These are phyloP conservation scores for Ophiodon elongatus DNA, from an alignment of 2,113 vertebrate species.

Conservation along the genomic window DNA sequence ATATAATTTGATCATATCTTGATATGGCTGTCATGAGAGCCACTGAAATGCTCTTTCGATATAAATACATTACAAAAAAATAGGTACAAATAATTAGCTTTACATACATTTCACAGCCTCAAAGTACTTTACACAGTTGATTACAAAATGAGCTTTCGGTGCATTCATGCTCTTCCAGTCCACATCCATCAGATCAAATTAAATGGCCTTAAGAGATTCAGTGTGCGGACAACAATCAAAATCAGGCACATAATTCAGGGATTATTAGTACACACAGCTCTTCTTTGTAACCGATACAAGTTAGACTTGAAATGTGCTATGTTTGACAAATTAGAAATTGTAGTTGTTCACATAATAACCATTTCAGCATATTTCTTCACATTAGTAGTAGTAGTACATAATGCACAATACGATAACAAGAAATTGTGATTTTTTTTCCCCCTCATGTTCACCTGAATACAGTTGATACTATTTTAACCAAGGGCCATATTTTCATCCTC, in stretches of 20 bases:
- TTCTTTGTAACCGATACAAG: conserved; percentile 28
- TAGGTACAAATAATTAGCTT: conserved; percentile 75
- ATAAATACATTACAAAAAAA: conserved; percentile 80
- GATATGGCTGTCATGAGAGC: conserved; percentile 47
- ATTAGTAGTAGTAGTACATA: not conserved
- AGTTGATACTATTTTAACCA: not conserved
- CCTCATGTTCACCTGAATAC: not conserved
- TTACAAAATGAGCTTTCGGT: conserved; percentile 68
- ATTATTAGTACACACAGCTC: conserved; percentile 54
- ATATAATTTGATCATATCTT: conserved; percentile 55
- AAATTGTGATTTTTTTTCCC: not conserved
- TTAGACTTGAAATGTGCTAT: conserved; percentile 15
- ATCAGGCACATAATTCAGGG: conserved; percentile 79
- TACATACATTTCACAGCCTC: conserved; percentile 50
- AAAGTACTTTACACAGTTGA: conserved; percentile 55
- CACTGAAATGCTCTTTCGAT: conserved; percentile 60
- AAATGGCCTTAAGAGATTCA: conserved; percentile 54
- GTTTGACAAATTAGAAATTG: conserved; percentile 13
- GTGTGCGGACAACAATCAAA: conserved; percentile 58
- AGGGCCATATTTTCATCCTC: not conserved
- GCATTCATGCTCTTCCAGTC: conserved; percentile 51
- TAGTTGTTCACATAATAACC: not conserved
- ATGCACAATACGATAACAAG: not conserved
- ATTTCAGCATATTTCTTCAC: not conserved
- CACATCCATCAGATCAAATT: conserved; percentile 63